Conservation (phyloP, 2,797 vertebrate genomes). For the Telmatherina bonti region DNA sequence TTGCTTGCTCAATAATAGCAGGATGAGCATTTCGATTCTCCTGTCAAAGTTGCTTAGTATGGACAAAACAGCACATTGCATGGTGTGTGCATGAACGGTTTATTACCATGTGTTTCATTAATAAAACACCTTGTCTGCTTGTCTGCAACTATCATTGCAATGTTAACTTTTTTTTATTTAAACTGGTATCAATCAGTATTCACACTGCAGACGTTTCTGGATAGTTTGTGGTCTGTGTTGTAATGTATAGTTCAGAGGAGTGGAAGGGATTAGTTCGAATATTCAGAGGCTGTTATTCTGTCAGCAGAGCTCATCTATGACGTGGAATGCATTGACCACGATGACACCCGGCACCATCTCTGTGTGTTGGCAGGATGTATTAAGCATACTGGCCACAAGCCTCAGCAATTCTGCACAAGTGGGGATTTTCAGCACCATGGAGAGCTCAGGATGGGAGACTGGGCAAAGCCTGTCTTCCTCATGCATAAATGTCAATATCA, state of each 20-base stretch:
- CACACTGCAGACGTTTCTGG: slow-evolving; percentile 18
- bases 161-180: slow-evolving; percentile 17
- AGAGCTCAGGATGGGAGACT: slow-evolving; percentile 72
- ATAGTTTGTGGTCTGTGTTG: slow-evolving; percentile 32
- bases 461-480: slow-evolving; percentile 9
- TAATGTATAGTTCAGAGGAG: slow-evolving; percentile 43
- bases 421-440: slow-evolving; percentile 84
- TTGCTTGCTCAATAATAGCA: neutral
- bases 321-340: slow-evolving; percentile 63
- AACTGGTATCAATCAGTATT: slow-evolving; percentile 17
- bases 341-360: slow-evolving; percentile 52
- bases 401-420: slow-evolving; percentile 67
- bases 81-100: neutral
- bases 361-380: slow-evolving; percentile 62
- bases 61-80: neutral
- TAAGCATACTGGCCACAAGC: slow-evolving; percentile 51
- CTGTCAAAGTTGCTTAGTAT: slow-evolving; percentile 9
- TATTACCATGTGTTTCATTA: neutral
- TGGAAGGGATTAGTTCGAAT: slow-evolving; percentile 57
- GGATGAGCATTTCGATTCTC: neutral
- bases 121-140: neutral
- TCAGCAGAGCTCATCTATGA: slow-evolving; percentile 51
- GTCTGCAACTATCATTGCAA: neutral
- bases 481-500: neutral
- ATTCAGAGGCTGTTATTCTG: slow-evolving; percentile 55